A percentile compares a stretch with the other conserved stretches of the same genome.
Evolutionary conservation across 2,113 vertebrate genomes (phyloP).

Genomic region (Myrmecophaga tridactyla): DNA sequence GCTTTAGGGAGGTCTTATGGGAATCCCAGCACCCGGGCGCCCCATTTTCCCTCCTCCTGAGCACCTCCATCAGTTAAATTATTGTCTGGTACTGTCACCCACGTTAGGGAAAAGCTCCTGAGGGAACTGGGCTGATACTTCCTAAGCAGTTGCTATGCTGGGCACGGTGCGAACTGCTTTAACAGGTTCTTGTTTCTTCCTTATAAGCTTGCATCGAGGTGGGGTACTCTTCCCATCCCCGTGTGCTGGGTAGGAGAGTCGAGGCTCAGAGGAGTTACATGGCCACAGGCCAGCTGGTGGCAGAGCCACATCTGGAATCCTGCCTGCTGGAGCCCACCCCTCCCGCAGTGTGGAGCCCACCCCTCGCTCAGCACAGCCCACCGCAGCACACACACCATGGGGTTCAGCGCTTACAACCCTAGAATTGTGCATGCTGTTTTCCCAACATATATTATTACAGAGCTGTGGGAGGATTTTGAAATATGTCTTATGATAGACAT

Average conservation of each 20-base stretch:
- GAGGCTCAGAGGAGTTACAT: neutral
- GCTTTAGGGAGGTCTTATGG: too few relatives aligned
- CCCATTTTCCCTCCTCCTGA: too few relatives aligned
- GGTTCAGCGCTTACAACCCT: neutral
- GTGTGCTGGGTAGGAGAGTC: neutral
- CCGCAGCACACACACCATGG: too few relatives aligned
- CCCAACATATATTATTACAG: neutral
- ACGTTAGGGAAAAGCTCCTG: neutral
- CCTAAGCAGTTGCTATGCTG: neutral
- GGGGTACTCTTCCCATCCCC: too few relatives aligned
- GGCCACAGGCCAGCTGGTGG: neutral
- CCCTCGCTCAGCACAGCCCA: neutral
- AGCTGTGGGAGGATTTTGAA: neutral
- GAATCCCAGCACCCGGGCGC: too few relatives aligned
- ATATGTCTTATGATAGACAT: neutral
- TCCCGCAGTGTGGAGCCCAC: neutral
- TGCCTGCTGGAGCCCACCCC: neutral
- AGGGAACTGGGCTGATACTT: neutral
- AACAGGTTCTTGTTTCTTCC: neutral
- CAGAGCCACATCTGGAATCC: neutral
- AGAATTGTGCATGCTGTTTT: neutral
- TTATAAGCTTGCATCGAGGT: neutral
- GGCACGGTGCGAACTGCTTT: too few relatives aligned
- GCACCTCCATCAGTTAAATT: too few relatives aligned
- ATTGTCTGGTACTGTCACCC: neutral